Evolutionary conservation across 2,113 vertebrate species (phyloP).

Genomic region (Chloropsis hardwickii): DNA sequence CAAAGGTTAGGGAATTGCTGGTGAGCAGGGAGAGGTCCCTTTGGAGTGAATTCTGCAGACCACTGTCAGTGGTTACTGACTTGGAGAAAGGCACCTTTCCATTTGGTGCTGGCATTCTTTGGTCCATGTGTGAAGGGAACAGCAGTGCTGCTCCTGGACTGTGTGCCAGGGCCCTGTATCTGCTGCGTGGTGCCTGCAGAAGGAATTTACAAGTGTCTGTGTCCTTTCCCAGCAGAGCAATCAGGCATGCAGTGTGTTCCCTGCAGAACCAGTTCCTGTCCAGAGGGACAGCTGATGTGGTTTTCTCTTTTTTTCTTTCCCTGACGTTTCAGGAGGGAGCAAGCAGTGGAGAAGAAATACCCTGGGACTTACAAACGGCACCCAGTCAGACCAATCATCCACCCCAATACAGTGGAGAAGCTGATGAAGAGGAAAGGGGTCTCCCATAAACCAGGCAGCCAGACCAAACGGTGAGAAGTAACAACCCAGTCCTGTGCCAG

Average conservation of each 20-base stretch:
- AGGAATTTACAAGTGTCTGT: background rate
- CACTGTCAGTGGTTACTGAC: background rate
- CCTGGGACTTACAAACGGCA: constrained; percentile 95
- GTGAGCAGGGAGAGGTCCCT: background rate
- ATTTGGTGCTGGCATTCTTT: background rate
- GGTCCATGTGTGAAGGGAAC: background rate
- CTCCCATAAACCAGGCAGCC: constrained; percentile 85
- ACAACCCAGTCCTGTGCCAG: background rate
- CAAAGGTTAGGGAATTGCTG: background rate
- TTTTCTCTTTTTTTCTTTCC: background rate
- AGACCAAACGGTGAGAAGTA: constrained; percentile 83
- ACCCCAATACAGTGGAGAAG: constrained; percentile 94
- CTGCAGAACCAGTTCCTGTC: background rate
- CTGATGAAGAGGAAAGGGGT: constrained; percentile 93
- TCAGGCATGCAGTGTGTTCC: accelerated
- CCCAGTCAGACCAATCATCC: constrained; percentile 91
- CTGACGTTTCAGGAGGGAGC: constrained; percentile 83
- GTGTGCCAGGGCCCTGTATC: background rate
- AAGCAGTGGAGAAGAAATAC: constrained; percentile 97
- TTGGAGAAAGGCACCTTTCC: background rate
- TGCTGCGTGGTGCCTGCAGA: background rate
- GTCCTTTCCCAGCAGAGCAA: background rate
- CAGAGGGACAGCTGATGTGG: background rate
- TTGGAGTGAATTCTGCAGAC: background rate
- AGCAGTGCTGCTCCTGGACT: background rate